Percentiles rank a stretch among this genome's conserved stretches.
phyloP scores from a whole-genome alignment of 2,797 vertebrate species.

The Neosilurus hyrtlii region DNA sequence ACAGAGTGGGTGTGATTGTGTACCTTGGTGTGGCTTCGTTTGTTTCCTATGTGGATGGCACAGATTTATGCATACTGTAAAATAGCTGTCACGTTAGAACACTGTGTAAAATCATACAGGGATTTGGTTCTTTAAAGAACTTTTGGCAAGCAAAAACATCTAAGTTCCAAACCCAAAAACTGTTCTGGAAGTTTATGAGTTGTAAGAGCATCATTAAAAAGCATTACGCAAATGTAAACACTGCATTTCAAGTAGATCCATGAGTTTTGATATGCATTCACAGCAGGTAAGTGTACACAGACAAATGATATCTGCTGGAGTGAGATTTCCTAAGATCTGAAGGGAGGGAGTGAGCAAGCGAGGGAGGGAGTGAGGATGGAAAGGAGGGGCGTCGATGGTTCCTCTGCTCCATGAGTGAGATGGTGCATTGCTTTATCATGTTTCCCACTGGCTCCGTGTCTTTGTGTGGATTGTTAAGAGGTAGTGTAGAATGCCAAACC shows the following conservation, averaged over 20 bases:
- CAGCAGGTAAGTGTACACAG: constrained; percentile 43
- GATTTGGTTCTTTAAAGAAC: neutral
- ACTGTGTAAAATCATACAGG: neutral
- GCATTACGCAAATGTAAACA: neutral
- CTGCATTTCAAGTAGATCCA: neutral
- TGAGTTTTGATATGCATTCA: constrained; percentile 22
- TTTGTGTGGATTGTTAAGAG: constrained; percentile 54
- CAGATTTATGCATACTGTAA: constrained; percentile 21
- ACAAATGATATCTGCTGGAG: constrained; percentile 45
- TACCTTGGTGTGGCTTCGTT: constrained; percentile 28
- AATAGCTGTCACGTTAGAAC: neutral
- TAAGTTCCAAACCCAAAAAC: neutral
- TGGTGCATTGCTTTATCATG: constrained; percentile 41
- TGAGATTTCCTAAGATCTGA: constrained; percentile 41
- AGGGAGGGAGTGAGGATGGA: neutral
- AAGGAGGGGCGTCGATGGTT: constrained; percentile 21
- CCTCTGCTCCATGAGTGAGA: constrained; percentile 31
- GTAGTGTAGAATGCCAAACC: constrained; percentile 57
- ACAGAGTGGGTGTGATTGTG: constrained; percentile 24
- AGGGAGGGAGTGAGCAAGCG: neutral
- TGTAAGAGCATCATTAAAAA: neutral
- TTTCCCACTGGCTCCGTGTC: constrained; percentile 54
- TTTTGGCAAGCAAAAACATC: neutral
- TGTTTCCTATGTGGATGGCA: constrained; percentile 12
- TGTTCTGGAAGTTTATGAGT: neutral